These are phyloP conservation scores for Lithophane leautieri DNA, from an alignment of 2,888 invertebrate genomes.

Conservation along the genomic window DNA sequence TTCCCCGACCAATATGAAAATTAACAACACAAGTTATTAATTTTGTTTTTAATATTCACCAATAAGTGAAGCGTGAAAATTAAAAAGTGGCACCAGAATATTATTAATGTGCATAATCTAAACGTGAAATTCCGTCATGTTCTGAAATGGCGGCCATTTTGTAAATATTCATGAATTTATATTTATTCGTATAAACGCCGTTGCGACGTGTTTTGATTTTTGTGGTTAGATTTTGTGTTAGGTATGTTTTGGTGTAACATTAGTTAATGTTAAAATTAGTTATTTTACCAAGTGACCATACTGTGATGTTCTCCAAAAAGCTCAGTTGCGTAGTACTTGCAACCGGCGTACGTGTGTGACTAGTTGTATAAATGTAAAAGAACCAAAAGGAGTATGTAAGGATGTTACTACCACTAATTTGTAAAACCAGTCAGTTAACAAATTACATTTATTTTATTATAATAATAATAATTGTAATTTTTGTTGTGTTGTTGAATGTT, in stretches of 20 bases:
- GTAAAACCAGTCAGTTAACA: neutral
- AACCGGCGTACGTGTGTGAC: neutral
- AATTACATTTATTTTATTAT: neutral
- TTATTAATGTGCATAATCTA: conserved; percentile 62
- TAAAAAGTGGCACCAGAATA: conserved; percentile 36
- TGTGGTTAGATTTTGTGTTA: conserved; percentile 40
- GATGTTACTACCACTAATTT: neutral
- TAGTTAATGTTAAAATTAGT: neutral
- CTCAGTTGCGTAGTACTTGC: neutral
- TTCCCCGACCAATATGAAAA: conserved; percentile 23
- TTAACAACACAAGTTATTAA: conserved; percentile 18
- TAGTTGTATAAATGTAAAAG: neutral
- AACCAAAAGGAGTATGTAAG: neutral
- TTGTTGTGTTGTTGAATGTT: too few relatives aligned
- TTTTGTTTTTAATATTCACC: conserved; percentile 11
- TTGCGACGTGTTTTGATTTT: conserved; percentile 41
- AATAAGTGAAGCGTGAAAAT: conserved; percentile 37
- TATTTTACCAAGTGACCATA: neutral
- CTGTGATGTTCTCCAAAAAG: neutral
- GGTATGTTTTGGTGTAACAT: neutral
- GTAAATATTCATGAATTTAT: conserved; percentile 64
- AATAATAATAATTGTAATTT: too few relatives aligned
- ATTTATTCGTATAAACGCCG: conserved; percentile 42
- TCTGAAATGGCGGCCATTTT: conserved; percentile 34
- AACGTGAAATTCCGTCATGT: conserved; percentile 40